phyloP scores from a whole-genome alignment of 2,888 invertebrate species.

The Schizotus pectinicornis region DNA sequence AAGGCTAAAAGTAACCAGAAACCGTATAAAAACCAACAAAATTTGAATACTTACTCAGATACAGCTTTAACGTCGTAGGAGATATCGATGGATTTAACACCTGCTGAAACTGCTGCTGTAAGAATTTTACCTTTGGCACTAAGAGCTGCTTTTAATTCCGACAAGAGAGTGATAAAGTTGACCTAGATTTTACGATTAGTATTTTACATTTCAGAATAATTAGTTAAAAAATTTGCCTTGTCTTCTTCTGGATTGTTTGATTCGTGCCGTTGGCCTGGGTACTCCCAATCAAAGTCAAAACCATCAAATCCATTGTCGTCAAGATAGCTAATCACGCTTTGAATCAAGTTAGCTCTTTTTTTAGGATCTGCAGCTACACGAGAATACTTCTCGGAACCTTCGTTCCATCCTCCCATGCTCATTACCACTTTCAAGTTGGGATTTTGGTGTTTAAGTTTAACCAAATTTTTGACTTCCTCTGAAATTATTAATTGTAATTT shows the following conservation, averaged over 20 bases:
- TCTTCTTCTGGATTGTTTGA: conserved; percentile 38
- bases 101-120: conserved; percentile 47
- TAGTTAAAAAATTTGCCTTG: conserved; percentile 43
- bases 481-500: not conserved
- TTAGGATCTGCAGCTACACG: conserved; percentile 55
- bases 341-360: conserved; percentile 62
- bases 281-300: conserved; percentile 77
- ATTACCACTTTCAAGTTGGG: conserved; percentile 64
- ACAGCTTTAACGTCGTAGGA: conserved; percentile 44
- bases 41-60: conserved; percentile 3
- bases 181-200: not conserved
- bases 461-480: conserved; percentile 52
- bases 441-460: conserved; percentile 62
- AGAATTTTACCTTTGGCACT: conserved; percentile 40
- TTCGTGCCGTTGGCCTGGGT: conserved; percentile 66
- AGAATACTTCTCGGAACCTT: conserved; percentile 60
- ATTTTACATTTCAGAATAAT: conserved; percentile 39
- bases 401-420: conserved; percentile 73
- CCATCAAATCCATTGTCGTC: conserved; percentile 69
- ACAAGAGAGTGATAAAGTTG: conserved; percentile 40
- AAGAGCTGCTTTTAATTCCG: conserved; percentile 40
- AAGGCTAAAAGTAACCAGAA: conserved; percentile 26
- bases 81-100: conserved; percentile 38
- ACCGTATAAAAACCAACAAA: not conserved
- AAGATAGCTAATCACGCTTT: conserved; percentile 62